These are phyloP conservation scores for Cephalopachus bancanus DNA, from an alignment of 2,797 vertebrate species.

Conservation along the genomic window DNA sequence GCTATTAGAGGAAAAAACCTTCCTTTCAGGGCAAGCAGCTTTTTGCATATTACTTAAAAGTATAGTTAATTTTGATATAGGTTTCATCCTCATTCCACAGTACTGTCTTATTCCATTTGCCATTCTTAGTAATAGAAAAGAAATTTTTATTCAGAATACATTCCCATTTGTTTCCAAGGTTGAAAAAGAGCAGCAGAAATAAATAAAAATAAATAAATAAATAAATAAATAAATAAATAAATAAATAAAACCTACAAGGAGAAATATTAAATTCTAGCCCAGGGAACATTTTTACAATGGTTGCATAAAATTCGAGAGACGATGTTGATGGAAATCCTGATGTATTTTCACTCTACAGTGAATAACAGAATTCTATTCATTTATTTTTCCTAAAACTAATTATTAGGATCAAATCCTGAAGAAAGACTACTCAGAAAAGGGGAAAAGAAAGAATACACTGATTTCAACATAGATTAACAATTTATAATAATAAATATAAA, in stretches of 20 bases:
- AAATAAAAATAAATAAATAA: not conserved
- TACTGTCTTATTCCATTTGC: not conserved
- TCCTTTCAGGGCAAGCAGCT: not conserved
- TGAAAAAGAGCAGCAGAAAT: not conserved
- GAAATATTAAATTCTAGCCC: slow-evolving; percentile 40
- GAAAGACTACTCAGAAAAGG: not conserved
- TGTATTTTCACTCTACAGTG: not conserved
- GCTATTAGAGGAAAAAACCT: not conserved
- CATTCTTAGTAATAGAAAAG: not conserved
- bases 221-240: not conserved
- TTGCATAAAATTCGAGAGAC: slow-evolving; percentile 35
- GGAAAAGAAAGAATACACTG: not conserved
- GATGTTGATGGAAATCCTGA: slow-evolving; percentile 30
- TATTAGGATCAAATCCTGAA: slow-evolving; percentile 51
- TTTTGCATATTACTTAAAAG: slow-evolving; percentile 55
- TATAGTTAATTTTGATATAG: slow-evolving; percentile 15
- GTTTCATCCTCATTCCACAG: slow-evolving; percentile 13
- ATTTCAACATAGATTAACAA: not conserved
- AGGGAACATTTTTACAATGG: slow-evolving; percentile 53
- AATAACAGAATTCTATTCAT: slow-evolving; percentile 28
- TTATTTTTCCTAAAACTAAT: slow-evolving; percentile 65
- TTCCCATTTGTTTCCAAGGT: fast-evolving
- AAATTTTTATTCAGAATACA: slow-evolving; percentile 15
- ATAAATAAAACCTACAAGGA: not conserved
- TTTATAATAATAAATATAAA: slow-evolving; percentile 7